Conservation (phyloP, 2,797 vertebrate genomes). For the Phrynocephalus vlangalii region DNA sequence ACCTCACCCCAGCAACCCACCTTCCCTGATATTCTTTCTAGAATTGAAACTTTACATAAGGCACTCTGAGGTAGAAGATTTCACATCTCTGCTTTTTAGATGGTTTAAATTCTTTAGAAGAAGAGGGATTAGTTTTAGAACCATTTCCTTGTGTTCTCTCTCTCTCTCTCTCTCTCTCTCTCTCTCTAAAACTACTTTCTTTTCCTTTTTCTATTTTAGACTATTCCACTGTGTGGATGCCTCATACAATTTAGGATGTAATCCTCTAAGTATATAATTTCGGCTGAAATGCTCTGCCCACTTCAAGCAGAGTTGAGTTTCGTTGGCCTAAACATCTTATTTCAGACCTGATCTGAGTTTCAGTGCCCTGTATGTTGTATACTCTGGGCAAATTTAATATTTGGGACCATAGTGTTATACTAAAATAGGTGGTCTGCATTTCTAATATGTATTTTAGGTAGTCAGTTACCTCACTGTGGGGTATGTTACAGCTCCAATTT, state of each 20-base stretch:
- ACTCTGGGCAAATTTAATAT: constrained; percentile 22
- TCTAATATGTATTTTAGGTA: too few relatives aligned
- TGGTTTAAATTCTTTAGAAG: constrained; percentile 17
- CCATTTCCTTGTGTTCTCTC: background rate
- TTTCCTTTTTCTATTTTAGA: background rate
- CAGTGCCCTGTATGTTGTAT: background rate
- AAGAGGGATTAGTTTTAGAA: constrained; percentile 20
- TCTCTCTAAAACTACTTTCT: too few relatives aligned
- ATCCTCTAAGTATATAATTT: background rate
- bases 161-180: background rate
- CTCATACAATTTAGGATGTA: background rate
- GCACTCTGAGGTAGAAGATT: constrained; percentile 16
- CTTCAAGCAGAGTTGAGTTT: background rate
- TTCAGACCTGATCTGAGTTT: background rate
- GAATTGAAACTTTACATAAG: background rate
- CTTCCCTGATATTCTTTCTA: background rate
- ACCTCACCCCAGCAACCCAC: background rate
- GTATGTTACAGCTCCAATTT: background rate
- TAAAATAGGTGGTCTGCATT: constrained; percentile 3
- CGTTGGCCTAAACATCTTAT: background rate
- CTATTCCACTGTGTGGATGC: background rate
- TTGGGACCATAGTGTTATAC: constrained; percentile 20
- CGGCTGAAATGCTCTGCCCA: background rate
- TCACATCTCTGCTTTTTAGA: constrained; percentile 55
- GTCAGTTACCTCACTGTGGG: background rate